Evolutionary conservation across 2,797 vertebrate genomes (phyloP).

Genomic region (Acridotheres tristis): DNA sequence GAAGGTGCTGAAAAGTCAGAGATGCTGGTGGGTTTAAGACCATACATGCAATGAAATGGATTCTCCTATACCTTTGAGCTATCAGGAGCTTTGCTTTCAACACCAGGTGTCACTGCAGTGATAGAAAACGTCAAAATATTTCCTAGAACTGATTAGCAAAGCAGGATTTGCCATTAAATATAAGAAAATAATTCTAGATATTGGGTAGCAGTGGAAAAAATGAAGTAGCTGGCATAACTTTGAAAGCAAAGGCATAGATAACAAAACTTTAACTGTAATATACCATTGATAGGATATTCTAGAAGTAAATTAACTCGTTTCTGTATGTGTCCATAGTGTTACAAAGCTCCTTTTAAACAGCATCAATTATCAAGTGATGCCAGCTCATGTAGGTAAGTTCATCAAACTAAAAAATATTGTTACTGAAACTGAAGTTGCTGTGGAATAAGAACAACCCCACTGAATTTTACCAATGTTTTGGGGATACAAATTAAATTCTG

Average conservation of each 20-base stretch:
- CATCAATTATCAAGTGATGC: not conserved
- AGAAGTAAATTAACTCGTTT: not conserved
- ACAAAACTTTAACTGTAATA: not conserved
- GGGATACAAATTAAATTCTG: not conserved
- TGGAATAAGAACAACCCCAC: not conserved
- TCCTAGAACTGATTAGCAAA: not conserved
- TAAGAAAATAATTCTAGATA: not conserved
- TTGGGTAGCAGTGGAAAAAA: not conserved
- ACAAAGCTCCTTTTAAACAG: not conserved
- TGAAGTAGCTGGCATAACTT: not conserved
- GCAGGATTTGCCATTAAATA: not conserved
- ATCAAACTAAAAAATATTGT: not conserved
- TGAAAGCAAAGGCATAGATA: not conserved
- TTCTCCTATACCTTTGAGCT: not conserved
- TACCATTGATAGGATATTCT: not conserved
- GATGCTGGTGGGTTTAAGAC: not conserved
- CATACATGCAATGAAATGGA: not conserved
- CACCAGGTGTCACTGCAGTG: conserved; percentile 68
- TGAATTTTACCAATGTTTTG: not conserved
- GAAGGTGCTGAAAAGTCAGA: not conserved
- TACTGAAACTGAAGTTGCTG: not conserved
- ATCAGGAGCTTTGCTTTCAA: not conserved
- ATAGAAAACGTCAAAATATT: conserved; percentile 4
- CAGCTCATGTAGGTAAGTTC: not conserved
- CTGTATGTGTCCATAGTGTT: not conserved